phyloP scores from a whole-genome alignment of 2,113 vertebrate genomes.

The Clarias gariepinus region DNA sequence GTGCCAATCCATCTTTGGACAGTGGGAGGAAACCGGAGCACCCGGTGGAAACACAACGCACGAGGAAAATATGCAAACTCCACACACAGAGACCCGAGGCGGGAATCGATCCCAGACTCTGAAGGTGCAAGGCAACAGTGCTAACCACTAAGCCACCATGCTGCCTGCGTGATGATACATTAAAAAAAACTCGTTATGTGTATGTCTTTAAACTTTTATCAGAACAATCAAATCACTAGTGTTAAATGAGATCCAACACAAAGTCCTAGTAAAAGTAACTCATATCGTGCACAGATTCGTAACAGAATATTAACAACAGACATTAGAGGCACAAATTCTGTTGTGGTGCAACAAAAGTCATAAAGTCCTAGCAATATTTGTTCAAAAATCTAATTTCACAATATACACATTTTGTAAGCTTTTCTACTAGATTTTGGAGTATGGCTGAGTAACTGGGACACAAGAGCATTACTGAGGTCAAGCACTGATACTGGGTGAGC shows the following conservation, averaged over 20 bases:
- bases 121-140: no score
- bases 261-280: conserved; percentile 21
- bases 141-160: no score
- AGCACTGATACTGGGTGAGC: neutral
- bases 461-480: neutral
- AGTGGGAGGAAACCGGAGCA: no score
- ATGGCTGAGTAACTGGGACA: neutral
- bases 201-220: neutral
- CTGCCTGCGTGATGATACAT: no score
- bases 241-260: conserved; percentile 28
- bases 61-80: no score
- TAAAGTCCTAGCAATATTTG: no score
- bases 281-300: neutral
- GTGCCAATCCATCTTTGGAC: no score
- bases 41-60: no score
- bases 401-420: neutral
- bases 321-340: neutral
- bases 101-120: no score
- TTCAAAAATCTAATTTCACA: neutral
- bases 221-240: conserved; percentile 25
- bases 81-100: no score
- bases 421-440: neutral
- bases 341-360: conserved; percentile 1
- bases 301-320: neutral
- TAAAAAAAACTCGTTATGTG: neutral